These are phyloP conservation scores for Orthonyx spaldingii DNA, from an alignment of 2,113 vertebrate species.

Conservation along the genomic window DNA sequence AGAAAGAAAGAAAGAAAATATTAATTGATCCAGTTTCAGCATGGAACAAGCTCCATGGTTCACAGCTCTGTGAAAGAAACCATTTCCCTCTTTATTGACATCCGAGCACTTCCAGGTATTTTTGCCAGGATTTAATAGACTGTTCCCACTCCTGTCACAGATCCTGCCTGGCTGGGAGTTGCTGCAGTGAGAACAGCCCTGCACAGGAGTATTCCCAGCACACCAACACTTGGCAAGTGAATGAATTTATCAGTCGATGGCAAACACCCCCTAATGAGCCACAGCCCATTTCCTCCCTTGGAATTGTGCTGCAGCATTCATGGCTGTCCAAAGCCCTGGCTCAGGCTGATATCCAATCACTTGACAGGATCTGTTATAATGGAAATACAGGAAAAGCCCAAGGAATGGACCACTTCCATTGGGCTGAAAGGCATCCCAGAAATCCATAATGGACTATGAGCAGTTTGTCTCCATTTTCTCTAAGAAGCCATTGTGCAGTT, in stretches of 20 bases:
- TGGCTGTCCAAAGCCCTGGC: background rate
- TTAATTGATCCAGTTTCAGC: background rate
- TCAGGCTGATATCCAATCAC: background rate
- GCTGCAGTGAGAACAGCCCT: background rate
- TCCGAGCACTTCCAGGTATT: conserved; percentile 5
- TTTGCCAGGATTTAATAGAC: background rate
- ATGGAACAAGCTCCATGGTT: background rate
- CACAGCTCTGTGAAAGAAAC: background rate
- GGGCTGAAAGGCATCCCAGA: background rate
- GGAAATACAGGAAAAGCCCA: background rate
- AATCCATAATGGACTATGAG: background rate
- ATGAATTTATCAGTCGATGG: background rate
- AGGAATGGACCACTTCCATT: background rate
- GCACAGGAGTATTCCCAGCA: background rate
- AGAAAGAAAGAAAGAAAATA: background rate
- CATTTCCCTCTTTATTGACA: background rate
- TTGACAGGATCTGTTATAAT: background rate
- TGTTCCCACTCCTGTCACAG: background rate
- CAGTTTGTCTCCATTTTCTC: background rate
- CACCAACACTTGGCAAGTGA: background rate
- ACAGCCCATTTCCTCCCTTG: background rate
- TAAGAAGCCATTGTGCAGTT: background rate
- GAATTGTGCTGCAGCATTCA: conserved; percentile 1
- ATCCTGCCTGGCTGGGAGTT: background rate
- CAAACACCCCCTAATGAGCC: background rate